Percentiles rank a stretch among this genome's conserved stretches.
Conservation (phyloP, 2,888 invertebrate genomes). For the Aleiodes alternator region DNA sequence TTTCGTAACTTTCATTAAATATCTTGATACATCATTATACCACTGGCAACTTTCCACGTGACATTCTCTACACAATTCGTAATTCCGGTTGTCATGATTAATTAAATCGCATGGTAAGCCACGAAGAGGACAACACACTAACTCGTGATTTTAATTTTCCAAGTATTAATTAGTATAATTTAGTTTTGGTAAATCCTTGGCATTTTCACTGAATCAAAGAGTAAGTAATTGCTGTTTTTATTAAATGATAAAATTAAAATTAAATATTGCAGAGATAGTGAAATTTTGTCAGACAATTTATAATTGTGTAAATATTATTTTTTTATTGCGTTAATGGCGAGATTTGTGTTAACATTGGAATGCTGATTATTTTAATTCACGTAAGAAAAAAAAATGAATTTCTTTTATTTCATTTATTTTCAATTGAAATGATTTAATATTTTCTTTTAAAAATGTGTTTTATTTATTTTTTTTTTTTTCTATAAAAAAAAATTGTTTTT, state of each 20-base stretch:
- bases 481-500: too few relatives aligned
- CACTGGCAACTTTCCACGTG: conserved; percentile 12
- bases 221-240: background rate
- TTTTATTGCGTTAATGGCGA: too few relatives aligned
- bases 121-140: background rate
- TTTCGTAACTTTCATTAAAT: conserved; percentile 24
- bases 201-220: background rate
- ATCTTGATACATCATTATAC: conserved; percentile 12
- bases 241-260: background rate
- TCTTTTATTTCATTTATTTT: too few relatives aligned
- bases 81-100: conserved; percentile 12
- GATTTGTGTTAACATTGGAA: too few relatives aligned
- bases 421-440: too few relatives aligned
- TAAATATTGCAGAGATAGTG: too few relatives aligned
- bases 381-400: too few relatives aligned
- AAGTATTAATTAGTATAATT: conserved; percentile 16
- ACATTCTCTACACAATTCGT: conserved; percentile 7
- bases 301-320: too few relatives aligned
- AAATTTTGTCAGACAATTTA: too few relatives aligned
- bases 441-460: too few relatives aligned
- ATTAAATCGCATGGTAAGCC: conserved; percentile 4
- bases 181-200: background rate
- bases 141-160: conserved; percentile 2
- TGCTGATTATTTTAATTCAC: too few relatives aligned
- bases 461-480: too few relatives aligned